These are phyloP conservation scores for Meteorus sp. DNA, from an alignment of 1,140 invertebrate species.

Conservation along the genomic window DNA sequence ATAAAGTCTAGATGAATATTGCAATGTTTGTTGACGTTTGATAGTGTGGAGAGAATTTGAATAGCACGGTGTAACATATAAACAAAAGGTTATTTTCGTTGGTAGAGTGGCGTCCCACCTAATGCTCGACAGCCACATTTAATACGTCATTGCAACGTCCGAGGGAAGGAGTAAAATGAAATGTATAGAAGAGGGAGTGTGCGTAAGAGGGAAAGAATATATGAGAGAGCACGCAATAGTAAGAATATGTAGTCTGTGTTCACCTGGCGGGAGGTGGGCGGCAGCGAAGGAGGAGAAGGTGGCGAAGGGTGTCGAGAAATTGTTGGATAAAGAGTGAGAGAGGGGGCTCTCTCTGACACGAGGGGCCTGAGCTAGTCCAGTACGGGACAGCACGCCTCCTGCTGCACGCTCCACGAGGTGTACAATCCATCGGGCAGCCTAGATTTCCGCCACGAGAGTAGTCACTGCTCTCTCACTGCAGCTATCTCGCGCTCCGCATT, in stretches of 20 bases:
- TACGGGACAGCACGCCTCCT: conserved; percentile 60
- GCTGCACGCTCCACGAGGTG: conserved; percentile 57
- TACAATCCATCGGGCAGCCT: conserved; percentile 35
- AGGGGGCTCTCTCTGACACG: conserved; percentile 54
- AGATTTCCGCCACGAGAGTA: conserved; percentile 27
- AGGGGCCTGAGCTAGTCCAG: conserved; percentile 55
- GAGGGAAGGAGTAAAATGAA: no score
- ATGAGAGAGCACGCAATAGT: conserved; percentile 12
- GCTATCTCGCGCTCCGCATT: conserved; percentile 1
- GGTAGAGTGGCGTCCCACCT: no score
- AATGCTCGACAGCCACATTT: no score
- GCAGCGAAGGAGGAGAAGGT: conserved; percentile 27
- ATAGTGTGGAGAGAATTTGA: no score
- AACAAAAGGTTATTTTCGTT: no score
- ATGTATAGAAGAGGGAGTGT: background rate
- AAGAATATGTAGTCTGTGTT: background rate
- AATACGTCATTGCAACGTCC: no score
- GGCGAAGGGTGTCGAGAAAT: conserved; percentile 29
- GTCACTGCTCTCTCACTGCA: no score
- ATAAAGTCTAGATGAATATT: no score
- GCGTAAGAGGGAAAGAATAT: no score
- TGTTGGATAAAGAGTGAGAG: conserved; percentile 38
- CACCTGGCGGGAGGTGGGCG: conserved; percentile 30
- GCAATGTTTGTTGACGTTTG: no score
- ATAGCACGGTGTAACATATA: no score